Evolutionary conservation across 2,888 invertebrate species (phyloP).

Genomic region (Dasypolia templi): DNA sequence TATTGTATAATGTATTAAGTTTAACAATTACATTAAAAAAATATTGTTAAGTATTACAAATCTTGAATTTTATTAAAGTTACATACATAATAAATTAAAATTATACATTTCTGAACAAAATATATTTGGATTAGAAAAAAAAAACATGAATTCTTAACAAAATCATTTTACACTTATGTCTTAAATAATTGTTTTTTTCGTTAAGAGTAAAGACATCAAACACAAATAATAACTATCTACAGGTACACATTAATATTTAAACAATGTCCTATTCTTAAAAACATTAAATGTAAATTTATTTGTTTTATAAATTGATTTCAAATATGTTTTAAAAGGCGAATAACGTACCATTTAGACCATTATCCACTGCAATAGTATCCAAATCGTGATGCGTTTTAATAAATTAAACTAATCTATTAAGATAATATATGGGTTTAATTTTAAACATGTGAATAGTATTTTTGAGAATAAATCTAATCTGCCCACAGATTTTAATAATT

Average conservation of each 20-base stretch:
- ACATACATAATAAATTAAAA: constrained; percentile 2
- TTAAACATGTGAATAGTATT: background rate
- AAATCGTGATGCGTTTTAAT: background rate
- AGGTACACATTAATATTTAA: constrained; percentile 56
- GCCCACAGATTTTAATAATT: background rate
- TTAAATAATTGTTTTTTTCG: constrained; percentile 30
- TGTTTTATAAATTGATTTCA: constrained; percentile 37
- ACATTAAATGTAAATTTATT: constrained; percentile 24
- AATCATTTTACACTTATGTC: constrained; percentile 22
- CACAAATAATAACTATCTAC: constrained; percentile 61
- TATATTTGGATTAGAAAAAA: constrained; percentile 25
- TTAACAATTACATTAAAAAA: constrained; percentile 27
- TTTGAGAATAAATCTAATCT: background rate
- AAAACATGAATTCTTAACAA: constrained; percentile 35
- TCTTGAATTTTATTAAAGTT: constrained; percentile 32
- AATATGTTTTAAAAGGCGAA: constrained; percentile 30
- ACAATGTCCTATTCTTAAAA: constrained; percentile 42
- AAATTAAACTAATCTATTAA: background rate
- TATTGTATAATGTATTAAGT: constrained; percentile 39
- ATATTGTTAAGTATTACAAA: constrained; percentile 20
- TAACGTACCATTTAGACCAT: constrained; percentile 23
- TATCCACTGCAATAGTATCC: constrained; percentile 30
- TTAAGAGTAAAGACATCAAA: constrained; percentile 49
- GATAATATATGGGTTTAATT: background rate
- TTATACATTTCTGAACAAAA: constrained; percentile 36